phyloP scores from a whole-genome alignment of 2,888 invertebrate genomes.

The Tribolium freemani region DNA sequence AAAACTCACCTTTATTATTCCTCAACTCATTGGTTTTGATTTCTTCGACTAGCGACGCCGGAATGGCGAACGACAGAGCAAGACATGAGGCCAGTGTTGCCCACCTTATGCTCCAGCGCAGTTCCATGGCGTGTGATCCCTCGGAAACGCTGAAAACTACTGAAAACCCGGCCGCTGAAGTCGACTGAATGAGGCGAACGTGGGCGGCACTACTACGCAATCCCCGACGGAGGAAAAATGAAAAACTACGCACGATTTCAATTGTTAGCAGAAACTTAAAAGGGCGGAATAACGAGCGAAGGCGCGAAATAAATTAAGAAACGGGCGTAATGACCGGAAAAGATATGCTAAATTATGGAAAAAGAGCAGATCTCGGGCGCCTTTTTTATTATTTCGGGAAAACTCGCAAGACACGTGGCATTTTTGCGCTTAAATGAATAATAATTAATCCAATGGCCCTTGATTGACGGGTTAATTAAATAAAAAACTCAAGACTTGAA shows the following conservation, averaged over 20 bases:
- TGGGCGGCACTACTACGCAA: slow-evolving; percentile 54
- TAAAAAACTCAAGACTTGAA: too few relatives aligned
- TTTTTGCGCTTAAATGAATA: too few relatives aligned
- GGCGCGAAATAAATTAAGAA: slow-evolving; percentile 10
- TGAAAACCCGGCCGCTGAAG: slow-evolving; percentile 54
- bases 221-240: slow-evolving; percentile 38
- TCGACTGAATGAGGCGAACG: slow-evolving; percentile 46
- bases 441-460: too few relatives aligned
- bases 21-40: slow-evolving; percentile 63
- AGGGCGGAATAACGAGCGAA: background rate
- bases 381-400: background rate
- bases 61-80: slow-evolving; percentile 57
- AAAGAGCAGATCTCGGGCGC: background rate
- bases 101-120: slow-evolving; percentile 48
- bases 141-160: slow-evolving; percentile 56
- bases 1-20: slow-evolving; percentile 63
- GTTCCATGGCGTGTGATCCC: slow-evolving; percentile 47
- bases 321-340: slow-evolving; percentile 6
- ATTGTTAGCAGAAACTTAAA: slow-evolving; percentile 1
- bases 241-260: slow-evolving; percentile 30
- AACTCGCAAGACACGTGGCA: too few relatives aligned
- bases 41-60: slow-evolving; percentile 65
- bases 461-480: too few relatives aligned
- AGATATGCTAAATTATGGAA: slow-evolving; percentile 9
- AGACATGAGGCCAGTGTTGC: slow-evolving; percentile 50